Conservation (phyloP, 64 coral and sea anemone genomes). For the Anthopleura sola region DNA sequence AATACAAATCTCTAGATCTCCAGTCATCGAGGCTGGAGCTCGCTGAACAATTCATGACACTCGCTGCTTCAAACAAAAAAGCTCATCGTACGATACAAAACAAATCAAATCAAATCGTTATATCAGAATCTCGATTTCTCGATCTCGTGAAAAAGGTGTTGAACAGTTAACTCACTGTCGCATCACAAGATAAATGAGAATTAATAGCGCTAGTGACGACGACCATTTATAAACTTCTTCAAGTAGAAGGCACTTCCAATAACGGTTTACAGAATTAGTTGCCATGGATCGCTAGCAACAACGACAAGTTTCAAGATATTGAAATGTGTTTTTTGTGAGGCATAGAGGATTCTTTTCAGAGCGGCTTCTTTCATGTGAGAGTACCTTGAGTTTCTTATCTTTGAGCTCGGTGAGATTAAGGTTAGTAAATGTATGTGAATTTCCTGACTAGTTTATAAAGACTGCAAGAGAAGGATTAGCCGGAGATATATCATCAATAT, state of each 20-base stretch:
- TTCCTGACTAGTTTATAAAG: not conserved
- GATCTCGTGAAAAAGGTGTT: no score
- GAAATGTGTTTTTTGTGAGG: not conserved
- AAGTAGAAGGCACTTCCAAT: not conserved
- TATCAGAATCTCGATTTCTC: no score
- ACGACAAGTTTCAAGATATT: not conserved
- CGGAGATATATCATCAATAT: not conserved
- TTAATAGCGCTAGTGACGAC: not conserved
- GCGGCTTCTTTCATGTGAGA: not conserved
- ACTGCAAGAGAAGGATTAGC: not conserved
- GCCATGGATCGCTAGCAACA: not conserved
- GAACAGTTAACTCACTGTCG: not conserved
- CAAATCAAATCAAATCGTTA: no score
- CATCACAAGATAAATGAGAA: not conserved
- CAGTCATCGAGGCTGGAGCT: not conserved
- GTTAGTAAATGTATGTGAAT: not conserved
- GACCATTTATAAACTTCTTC: not conserved
- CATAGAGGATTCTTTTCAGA: not conserved
- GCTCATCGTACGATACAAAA: no score
- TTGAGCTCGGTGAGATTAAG: not conserved
- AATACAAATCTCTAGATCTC: not conserved
- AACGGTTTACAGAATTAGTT: not conserved
- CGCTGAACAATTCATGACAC: not conserved
- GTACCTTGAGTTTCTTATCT: not conserved
- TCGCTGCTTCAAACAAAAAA: not conserved